Conservation (phyloP, 2,797 vertebrate genomes). For the Cyclura pinguis region DNA sequence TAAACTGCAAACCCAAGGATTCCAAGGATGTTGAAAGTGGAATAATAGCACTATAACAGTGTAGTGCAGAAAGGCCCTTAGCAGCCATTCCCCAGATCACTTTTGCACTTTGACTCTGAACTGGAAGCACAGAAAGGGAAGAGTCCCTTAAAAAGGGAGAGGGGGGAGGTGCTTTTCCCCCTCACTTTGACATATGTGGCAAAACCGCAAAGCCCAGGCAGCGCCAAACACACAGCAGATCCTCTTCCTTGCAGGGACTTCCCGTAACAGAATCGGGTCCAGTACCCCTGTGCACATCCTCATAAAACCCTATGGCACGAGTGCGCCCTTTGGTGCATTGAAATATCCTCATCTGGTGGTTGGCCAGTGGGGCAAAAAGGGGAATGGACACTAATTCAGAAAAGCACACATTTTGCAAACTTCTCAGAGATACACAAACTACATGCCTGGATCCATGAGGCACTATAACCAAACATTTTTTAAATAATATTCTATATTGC, state of each 20-base stretch:
- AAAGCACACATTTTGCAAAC: background rate
- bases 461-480: background rate
- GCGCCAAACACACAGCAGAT: background rate
- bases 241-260: background rate
- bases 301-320: background rate
- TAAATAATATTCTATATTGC: background rate
- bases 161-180: background rate
- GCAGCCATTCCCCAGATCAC: background rate
- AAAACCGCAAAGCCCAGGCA: background rate
- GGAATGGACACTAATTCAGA: conserved; percentile 31
- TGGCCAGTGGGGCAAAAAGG: background rate
- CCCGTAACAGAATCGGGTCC: background rate
- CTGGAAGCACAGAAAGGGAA: conserved; percentile 22
- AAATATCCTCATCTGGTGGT: background rate
- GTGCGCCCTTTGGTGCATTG: background rate
- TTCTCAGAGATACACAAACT: background rate
- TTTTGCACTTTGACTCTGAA: background rate
- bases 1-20: too few relatives aligned
- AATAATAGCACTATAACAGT: too few relatives aligned
- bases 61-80: too few relatives aligned
- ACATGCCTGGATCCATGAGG: conserved; percentile 60
- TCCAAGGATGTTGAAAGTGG: too few relatives aligned
- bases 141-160: background rate
- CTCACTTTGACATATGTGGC: background rate
- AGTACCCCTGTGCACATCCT: background rate